Percentiles rank a stretch among this genome's conserved stretches.
Conservation (phyloP, 2,797 vertebrate species). For the Agapornis canus region DNA sequence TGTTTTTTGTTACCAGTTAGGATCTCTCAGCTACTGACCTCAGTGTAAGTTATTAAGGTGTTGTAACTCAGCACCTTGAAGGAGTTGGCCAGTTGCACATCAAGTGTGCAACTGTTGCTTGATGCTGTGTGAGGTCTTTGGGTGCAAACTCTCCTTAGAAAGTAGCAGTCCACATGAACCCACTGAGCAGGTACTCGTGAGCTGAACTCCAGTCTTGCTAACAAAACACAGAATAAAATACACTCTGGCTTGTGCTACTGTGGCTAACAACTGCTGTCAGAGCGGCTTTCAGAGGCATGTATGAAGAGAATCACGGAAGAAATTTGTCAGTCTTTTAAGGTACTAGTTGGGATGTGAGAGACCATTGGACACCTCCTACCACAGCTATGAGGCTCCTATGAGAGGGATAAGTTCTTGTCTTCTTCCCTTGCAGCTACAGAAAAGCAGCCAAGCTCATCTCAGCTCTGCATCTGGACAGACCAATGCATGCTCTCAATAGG, state of each 20-base stretch:
- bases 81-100: not conserved
- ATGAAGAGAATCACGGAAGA: not conserved
- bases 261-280: not conserved
- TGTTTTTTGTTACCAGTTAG: not conserved
- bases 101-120: not conserved
- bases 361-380: not conserved
- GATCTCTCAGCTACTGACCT: not conserved
- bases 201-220: not conserved
- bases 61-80: not conserved
- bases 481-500: slow-evolving; percentile 58
- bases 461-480: slow-evolving; percentile 63
- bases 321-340: not conserved
- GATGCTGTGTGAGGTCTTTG: not conserved
- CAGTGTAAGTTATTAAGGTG: not conserved
- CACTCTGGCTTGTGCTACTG: not conserved
- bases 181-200: not conserved
- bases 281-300: not conserved
- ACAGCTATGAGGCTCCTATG: not conserved
- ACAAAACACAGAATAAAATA: not conserved
- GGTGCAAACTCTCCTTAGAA: not conserved
- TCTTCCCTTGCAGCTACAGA: slow-evolving; percentile 52
- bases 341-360: not conserved
- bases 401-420: not conserved
- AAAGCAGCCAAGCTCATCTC: slow-evolving; percentile 67
- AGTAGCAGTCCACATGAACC: not conserved